These are phyloP conservation scores for Elephantulus edwardii DNA, from an alignment of 2,113 vertebrate species.

Conservation along the genomic window DNA sequence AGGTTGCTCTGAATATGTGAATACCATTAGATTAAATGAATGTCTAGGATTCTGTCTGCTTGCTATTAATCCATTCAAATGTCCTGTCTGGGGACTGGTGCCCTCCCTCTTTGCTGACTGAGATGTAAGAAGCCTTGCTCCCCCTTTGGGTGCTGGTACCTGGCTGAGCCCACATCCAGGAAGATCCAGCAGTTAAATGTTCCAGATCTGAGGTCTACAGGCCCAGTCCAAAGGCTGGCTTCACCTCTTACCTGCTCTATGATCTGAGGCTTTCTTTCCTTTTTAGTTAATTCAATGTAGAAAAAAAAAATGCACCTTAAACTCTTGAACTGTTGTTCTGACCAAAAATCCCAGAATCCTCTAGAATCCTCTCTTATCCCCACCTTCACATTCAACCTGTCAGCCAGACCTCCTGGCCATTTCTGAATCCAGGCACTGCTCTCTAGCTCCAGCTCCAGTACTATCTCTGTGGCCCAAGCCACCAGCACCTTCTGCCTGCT, in stretches of 20 bases:
- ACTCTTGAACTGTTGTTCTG: background rate
- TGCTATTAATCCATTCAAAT: background rate
- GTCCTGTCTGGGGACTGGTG: rapidly evolving
- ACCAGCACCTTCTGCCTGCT: background rate
- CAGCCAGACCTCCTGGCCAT: too few species aligned
- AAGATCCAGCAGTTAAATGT: rapidly evolving
- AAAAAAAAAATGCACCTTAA: background rate
- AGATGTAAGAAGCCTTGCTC: background rate
- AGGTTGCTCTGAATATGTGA: background rate
- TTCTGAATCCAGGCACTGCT: background rate
- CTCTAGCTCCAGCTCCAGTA: background rate
- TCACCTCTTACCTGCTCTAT: background rate
- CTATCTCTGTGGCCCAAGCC: too few species aligned
- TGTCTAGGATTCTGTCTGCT: background rate
- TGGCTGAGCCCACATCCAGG: background rate
- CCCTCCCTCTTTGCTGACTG: background rate
- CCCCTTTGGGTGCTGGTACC: background rate
- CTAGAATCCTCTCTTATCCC: background rate
- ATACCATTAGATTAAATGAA: background rate
- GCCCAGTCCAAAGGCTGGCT: background rate
- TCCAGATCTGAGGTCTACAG: background rate
- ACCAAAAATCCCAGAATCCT: background rate
- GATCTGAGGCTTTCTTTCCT: too few species aligned
- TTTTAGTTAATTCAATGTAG: background rate
- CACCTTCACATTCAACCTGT: background rate